A percentile compares a stretch with the other conserved stretches of the same genome.
phyloP scores from a whole-genome alignment of 2,888 invertebrate species.

The Frankliniella fusca region DNA sequence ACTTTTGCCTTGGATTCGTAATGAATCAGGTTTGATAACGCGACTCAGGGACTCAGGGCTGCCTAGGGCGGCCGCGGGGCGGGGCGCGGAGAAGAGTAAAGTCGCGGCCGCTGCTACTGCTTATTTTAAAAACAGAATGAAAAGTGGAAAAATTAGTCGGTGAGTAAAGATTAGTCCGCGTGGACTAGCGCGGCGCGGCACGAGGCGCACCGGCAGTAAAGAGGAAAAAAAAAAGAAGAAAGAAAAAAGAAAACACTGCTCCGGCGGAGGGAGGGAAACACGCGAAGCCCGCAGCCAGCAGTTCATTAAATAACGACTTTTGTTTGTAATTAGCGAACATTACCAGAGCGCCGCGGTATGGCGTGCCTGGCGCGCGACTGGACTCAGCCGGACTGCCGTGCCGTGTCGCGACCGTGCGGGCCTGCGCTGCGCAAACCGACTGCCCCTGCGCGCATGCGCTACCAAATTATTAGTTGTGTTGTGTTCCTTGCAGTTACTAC shows the following conservation, averaged over 20 bases:
- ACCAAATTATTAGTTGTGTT: background rate
- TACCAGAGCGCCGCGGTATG: background rate
- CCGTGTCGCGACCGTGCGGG: background rate
- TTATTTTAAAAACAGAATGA: background rate
- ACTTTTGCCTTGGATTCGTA: too few relatives aligned
- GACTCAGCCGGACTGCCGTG: background rate
- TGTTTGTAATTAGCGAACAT: slow-evolving; percentile 25
- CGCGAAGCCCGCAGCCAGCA: background rate
- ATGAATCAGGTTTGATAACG: too few relatives aligned
- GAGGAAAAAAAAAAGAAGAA: too few relatives aligned
- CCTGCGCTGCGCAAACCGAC: background rate
- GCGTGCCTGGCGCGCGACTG: background rate
- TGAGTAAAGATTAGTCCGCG: slow-evolving; percentile 9
- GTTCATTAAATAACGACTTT: slow-evolving; percentile 26
- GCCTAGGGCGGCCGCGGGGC: background rate
- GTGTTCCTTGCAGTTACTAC: background rate
- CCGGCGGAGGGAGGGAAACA: background rate
- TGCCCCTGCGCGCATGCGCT: background rate
- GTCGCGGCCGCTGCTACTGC: background rate
- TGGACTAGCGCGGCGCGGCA: background rate
- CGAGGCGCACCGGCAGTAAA: background rate
- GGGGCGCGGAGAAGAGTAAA: background rate
- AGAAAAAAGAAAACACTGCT: too few relatives aligned
- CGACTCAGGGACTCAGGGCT: too few relatives aligned
- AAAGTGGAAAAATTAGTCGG: slow-evolving; percentile 11